These are phyloP conservation scores for Suillia variegata DNA, from an alignment of 2,888 invertebrate species.

Conservation along the genomic window DNA sequence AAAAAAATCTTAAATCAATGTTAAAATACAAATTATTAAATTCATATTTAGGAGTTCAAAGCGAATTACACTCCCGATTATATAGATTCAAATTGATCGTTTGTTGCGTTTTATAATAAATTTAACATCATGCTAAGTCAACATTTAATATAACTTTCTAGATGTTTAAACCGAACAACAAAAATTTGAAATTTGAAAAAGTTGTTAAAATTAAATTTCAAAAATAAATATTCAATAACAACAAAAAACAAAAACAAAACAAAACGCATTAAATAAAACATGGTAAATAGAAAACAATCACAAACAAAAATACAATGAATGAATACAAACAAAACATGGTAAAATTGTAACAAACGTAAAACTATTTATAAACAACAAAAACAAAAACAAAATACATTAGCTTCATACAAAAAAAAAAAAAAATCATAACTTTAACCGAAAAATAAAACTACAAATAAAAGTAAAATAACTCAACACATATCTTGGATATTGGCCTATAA, in stretches of 20 bases:
- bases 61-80: too few relatives aligned
- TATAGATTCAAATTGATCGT: too few relatives aligned
- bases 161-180: not conserved
- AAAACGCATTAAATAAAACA: not conserved
- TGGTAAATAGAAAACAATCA: not conserved
- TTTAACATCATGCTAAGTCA: too few relatives aligned
- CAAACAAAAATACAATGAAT: not conserved
- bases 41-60: too few relatives aligned
- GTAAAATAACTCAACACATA: constrained; percentile 45
- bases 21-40: too few relatives aligned
- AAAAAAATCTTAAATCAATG: too few relatives aligned
- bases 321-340: not conserved
- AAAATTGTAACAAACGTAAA: not conserved
- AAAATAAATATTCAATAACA: not conserved
- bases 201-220: not conserved
- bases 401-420: not conserved
- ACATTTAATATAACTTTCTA: not conserved
- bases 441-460: not conserved
- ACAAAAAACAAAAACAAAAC: not conserved
- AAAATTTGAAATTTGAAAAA: not conserved
- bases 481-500: constrained; percentile 50
- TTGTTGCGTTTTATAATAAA: too few relatives aligned
- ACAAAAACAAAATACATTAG: not conserved
- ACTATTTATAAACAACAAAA: not conserved
- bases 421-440: constrained; percentile 3